Evolutionary conservation across 2,888 invertebrate species (phyloP), one percentile per base, ranked within the genome.

Genomic region (Amblyteles armatorius): DNA sequence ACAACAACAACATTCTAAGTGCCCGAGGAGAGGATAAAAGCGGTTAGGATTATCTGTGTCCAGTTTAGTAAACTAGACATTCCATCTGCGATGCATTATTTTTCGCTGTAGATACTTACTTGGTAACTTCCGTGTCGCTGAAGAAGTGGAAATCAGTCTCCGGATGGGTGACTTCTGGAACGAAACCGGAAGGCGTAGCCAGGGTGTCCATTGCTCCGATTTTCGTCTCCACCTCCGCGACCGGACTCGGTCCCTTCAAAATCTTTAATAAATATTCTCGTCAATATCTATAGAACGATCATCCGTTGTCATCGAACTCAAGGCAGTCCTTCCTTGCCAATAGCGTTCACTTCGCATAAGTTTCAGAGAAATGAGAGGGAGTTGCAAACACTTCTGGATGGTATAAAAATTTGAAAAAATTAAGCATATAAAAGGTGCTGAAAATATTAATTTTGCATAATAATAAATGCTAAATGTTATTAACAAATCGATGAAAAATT

Each of bases 101-200:
- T 16, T 16, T 16, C n/a, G 22, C 40, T 40, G 40, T 63, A 40
- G 36, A 9, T 5, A 88, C 92, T 89, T 87, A 93, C 94, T 92
- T 96, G n/a, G 97, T 97, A 72, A 98, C 95, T 94, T 99, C 99
- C 0, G 98, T 97, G 92, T 99, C 99, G 92, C 99, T 99, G 94
- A 98, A 99, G 95, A 98, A 98, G 93, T 98, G 97, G 88, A 97
- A 96, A 92, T 97, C 97, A 11, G 96, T 95, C 91, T 96, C 96
- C 50, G 95, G 94, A 89, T 93, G 92, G 63, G 90, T 91, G 85
- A 93, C 93, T 78, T 94, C 91, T 29, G 94, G 91, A 52, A 95
- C 94, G 76, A 82, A 82, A 6, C 29, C 67, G 9, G 82, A 44
- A 7, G 85, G 71, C 40, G 79, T 44, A 5, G 74, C 55, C 4